Evolutionary conservation across 1,140 invertebrate genomes (phyloP).

Genomic region (Cyclina sinensis): DNA sequence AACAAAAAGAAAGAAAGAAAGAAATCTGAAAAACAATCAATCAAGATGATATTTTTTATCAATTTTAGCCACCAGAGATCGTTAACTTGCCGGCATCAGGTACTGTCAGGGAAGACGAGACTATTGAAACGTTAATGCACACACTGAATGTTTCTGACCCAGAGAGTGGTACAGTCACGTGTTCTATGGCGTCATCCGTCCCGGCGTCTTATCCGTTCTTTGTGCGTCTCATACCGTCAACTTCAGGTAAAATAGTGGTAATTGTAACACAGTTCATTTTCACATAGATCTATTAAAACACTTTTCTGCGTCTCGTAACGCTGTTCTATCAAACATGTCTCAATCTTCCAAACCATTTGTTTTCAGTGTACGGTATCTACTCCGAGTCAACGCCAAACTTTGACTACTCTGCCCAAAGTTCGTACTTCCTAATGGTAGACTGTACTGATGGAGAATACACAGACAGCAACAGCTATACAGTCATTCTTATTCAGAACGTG

Average conservation of each 20-base stretch:
- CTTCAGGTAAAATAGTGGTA: no score
- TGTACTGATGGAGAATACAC: conserved; percentile 40
- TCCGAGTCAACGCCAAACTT: not conserved
- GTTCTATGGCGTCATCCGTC: not conserved
- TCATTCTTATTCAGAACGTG: not conserved
- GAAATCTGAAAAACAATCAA: no score
- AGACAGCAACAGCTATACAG: conserved; percentile 8
- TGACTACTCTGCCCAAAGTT: not conserved
- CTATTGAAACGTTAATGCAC: not conserved
- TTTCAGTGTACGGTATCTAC: not conserved
- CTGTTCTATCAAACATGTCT: no score
- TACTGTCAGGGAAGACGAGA: conserved; percentile 5
- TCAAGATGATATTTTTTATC: no score
- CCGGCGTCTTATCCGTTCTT: not conserved
- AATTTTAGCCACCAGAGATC: not conserved
- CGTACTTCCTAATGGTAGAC: not conserved
- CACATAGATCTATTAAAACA: no score
- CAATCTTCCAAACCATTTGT: no score
- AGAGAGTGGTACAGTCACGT: not conserved
- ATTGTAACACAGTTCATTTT: no score
- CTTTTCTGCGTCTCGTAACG: no score
- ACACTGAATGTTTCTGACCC: not conserved
- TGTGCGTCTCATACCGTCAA: no score
- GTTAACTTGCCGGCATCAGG: not conserved
- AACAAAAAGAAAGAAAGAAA: no score